A percentile compares a stretch with the other conserved stretches of the same genome.
These are phyloP conservation scores for Catostylus mosaicus DNA, from an alignment of 30 jellyfish, hydroid and myxozoan species.

Conservation along the genomic window DNA sequence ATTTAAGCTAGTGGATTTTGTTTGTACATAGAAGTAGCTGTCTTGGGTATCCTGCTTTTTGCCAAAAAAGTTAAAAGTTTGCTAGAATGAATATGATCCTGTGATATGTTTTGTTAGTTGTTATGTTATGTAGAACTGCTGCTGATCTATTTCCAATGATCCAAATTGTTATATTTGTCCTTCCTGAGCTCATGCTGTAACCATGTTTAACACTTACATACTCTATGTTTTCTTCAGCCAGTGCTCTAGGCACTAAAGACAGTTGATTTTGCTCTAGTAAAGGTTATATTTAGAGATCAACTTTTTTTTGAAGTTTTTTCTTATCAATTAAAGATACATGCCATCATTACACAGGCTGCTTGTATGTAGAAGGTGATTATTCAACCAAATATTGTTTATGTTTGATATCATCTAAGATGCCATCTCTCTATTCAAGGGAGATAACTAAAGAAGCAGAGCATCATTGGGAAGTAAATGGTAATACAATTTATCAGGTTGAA, in stretches of 20 bases:
- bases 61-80: no score
- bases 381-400: background rate
- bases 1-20: no score
- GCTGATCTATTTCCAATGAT: background rate
- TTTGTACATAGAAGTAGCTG: no score
- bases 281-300: background rate
- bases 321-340: background rate
- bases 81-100: no score
- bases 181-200: background rate
- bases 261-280: background rate
- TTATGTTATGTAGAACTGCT: no score
- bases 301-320: background rate
- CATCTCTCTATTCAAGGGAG: constrained; percentile 26
- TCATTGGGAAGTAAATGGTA: constrained; percentile 55
- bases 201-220: background rate
- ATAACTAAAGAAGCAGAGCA: constrained; percentile 36
- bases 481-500: constrained; percentile 59
- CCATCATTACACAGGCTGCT: background rate
- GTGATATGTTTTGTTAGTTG: no score
- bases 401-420: background rate
- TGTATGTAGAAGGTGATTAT: background rate
- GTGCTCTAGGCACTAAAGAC: background rate
- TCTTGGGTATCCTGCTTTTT: no score
- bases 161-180: background rate
- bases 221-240: background rate